Conservation (phyloP, 1,140 invertebrate species). For the Melitaea cinxia region DNA sequence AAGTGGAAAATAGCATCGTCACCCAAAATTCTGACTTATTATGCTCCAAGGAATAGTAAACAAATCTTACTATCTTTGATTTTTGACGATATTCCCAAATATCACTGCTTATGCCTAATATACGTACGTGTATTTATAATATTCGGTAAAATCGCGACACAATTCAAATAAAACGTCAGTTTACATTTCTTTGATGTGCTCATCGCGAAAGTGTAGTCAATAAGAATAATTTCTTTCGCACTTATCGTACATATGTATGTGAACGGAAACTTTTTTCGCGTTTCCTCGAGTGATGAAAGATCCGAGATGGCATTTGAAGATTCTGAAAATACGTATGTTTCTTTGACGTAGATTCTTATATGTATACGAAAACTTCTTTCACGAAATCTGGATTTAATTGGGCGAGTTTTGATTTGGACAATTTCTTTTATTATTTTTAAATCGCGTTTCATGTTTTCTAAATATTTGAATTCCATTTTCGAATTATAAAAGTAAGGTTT, state of each 20-base stretch:
- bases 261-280: neutral
- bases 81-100: no score
- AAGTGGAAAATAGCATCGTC: no score
- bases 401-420: neutral
- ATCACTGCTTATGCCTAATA: no score
- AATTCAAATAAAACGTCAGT: neutral
- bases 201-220: slow-evolving; percentile 9
- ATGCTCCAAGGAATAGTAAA: no score
- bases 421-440: neutral
- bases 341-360: slow-evolving; percentile 2
- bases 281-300: slow-evolving; percentile 5
- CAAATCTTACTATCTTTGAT: no score
- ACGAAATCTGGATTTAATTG: neutral
- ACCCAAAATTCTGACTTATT: no score
- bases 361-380: neutral
- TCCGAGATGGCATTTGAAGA: neutral
- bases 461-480: no score
- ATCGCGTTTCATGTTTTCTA: no score
- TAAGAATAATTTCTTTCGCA: slow-evolving; percentile 10
- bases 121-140: no score
- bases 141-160: no score
- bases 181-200: neutral
- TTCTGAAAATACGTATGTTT: slow-evolving; percentile 5
- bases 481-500: no score
- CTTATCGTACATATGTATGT: slow-evolving; percentile 8